Conservation (phyloP, 2,113 vertebrate genomes). For the Sigmodon hispidus region DNA sequence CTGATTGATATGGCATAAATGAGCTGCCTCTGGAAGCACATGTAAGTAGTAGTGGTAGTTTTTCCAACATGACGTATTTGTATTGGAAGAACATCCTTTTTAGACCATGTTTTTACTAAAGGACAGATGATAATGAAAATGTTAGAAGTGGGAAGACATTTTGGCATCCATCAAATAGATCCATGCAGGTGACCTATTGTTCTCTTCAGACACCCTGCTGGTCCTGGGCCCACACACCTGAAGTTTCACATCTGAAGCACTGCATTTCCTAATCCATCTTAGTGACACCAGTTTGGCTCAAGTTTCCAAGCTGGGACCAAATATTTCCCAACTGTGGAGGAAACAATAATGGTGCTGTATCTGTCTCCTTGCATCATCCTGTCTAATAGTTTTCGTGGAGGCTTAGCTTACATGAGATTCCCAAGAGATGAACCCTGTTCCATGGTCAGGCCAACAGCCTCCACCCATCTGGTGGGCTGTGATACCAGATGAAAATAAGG, state of each 20-base stretch:
- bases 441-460: not conserved
- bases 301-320: not conserved
- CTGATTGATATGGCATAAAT: not conserved
- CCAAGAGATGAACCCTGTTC: not conserved
- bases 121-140: constrained; percentile 41
- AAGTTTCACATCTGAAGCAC: constrained; percentile 14
- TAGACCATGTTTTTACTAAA: not conserved
- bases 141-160: constrained; percentile 24
- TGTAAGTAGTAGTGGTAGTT: not conserved
- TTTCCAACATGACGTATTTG: constrained; percentile 20
- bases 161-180: constrained; percentile 52
- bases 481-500: not conserved
- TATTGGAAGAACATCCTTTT: constrained; percentile 10
- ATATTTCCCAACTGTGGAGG: not conserved
- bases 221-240: constrained; percentile 3
- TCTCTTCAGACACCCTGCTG: constrained; percentile 44
- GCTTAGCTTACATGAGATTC: not conserved
- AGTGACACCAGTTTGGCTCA: constrained; percentile 48
- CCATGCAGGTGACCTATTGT: constrained; percentile 26
- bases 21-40: not conserved
- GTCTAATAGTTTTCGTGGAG: not conserved
- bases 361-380: not conserved
- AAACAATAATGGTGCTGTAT: not conserved
- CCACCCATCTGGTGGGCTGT: not conserved
- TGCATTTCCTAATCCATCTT: constrained; percentile 6